Base-by-base conservation (phyloP, 2,797 vertebrate genomes). In the Neopelma chrysocephalum region DNA sequence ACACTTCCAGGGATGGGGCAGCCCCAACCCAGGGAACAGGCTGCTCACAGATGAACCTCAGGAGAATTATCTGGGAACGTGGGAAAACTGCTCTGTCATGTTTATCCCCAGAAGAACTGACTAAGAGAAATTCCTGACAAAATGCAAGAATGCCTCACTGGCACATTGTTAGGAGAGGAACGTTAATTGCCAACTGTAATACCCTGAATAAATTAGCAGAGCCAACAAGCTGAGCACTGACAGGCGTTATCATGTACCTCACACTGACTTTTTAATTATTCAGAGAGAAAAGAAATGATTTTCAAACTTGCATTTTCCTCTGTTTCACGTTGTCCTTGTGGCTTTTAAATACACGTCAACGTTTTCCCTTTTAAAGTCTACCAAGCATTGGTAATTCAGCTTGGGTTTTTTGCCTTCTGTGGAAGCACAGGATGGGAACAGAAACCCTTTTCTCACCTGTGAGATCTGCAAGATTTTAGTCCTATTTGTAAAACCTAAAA, bases 131-230 rank as follows among this genome's bases (percentile, higher is more conserved):
- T 3, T 0, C 3, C 20, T 81, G 57, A 89, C 54, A 32, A 77
- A 85, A 91, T 34, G 61, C 71, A 92, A 48, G 76, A 64, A 56
- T 40, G 77, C 25, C 92, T 91, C 91, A 93, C 20, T 78, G 69
- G 72, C 38, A 34, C 32, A 65, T 27, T 82, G 81, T 73, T 75
- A 75, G 68, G 64, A 40, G 50, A 61, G 38, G 60, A 94, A 61
- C 58, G 40, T 85, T 83, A 93, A 93, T 75, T 90, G 87, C 57
- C 87, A 92, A 3, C 54, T 72, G 9, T 78, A 75, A 92, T 22
- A 75, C 53, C 36, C 18, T 14, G 84, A 91, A 92, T 88, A 93
- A 91, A 96, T 96, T 56, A 91, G 82, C 91, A 87, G 4, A 80
- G 79, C 16, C 45, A 93, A 73, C 56, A 68, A 65, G 69, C 84